These are phyloP conservation scores for Rhizomys pruinosus DNA, from an alignment of 2,113 vertebrate genomes.

Conservation along the genomic window DNA sequence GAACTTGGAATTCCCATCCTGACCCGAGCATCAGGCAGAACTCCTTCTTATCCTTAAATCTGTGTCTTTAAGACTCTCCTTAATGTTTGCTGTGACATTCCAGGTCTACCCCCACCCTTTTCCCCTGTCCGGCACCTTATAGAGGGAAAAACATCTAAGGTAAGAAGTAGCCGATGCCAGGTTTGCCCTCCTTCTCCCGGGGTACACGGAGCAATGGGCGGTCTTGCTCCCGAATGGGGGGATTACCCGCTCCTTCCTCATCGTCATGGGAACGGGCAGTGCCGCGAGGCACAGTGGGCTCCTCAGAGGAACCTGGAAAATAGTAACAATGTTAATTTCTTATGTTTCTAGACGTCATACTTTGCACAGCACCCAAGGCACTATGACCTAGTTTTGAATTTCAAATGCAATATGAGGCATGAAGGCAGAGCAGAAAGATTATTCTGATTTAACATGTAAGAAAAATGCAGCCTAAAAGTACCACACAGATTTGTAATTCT, in stretches of 20 bases:
- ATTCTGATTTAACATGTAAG: conserved; percentile 33
- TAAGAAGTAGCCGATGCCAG: conserved; percentile 67
- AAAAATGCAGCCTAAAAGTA: conserved; percentile 40
- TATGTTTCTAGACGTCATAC: conserved; percentile 47
- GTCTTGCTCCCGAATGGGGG: conserved; percentile 60
- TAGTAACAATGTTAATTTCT: conserved; percentile 74
- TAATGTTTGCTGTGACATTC: conserved; percentile 64
- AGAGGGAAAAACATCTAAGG: conserved; percentile 72
- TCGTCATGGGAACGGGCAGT: conserved; percentile 54
- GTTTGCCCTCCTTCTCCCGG: conserved; percentile 66
- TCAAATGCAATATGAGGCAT: conserved; percentile 55
- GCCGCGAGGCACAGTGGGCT: conserved; percentile 50
- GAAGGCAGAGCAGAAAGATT: conserved; percentile 47
- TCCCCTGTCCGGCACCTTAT: conserved; percentile 57
- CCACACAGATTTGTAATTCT: conserved; percentile 27
- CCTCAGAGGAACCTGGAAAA: conserved; percentile 79
- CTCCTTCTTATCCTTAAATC: conserved; percentile 62
- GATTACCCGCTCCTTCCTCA: conserved; percentile 70
- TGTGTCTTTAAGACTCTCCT: conserved; percentile 50
- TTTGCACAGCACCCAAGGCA: conserved; percentile 41
- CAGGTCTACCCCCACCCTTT: conserved; percentile 73
- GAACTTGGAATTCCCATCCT: conserved; percentile 71
- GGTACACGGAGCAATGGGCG: conserved; percentile 70
- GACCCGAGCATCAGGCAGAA: conserved; percentile 78
- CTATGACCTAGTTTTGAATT: conserved; percentile 52